Conservation (phyloP, 2,888 invertebrate genomes). For the Nysson spinosus region DNA sequence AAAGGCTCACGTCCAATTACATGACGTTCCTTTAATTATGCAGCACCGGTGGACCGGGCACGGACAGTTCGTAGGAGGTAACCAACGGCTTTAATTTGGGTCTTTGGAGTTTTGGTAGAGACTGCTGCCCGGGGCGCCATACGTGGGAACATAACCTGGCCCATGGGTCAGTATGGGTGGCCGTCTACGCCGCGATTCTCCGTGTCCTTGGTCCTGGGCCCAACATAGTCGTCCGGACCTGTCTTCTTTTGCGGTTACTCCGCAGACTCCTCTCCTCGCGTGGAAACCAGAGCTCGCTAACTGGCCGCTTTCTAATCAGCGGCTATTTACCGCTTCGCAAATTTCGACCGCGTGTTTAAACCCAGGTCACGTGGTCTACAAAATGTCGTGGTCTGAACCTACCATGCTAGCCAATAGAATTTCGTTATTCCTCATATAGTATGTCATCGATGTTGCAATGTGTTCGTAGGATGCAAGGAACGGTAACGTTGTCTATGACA, state of each 20-base stretch:
- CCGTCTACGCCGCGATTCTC: conserved; percentile 65
- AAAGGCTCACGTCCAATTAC: conserved; percentile 68
- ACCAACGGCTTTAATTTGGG: conserved; percentile 73
- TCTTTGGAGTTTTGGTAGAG: conserved; percentile 70
- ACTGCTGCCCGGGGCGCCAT: conserved; percentile 69
- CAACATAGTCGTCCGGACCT: conserved; percentile 58
- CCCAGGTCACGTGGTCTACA: too few relatives aligned
- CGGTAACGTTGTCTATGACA: too few relatives aligned
- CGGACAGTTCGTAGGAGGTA: conserved; percentile 67
- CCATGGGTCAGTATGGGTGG: conserved; percentile 68
- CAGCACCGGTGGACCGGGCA: conserved; percentile 68
- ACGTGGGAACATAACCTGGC: conserved; percentile 71
- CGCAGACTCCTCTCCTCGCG: conserved; percentile 31
- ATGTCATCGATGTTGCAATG: too few relatives aligned
- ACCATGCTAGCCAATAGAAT: too few relatives aligned
- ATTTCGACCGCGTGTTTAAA: conserved; percentile 39
- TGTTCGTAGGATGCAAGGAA: too few relatives aligned
- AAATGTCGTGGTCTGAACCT: too few relatives aligned
- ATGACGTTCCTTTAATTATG: conserved; percentile 74
- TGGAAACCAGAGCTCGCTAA: conserved; percentile 43
- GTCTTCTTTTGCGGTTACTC: conserved; percentile 50
- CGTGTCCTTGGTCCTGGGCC: conserved; percentile 71
- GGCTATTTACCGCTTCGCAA: conserved; percentile 49
- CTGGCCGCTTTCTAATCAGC: conserved; percentile 60
- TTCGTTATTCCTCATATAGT: too few relatives aligned